A percentile compares a stretch with the other conserved stretches of the same genome.
These are phyloP conservation scores for Scaptomyza flava DNA, from an alignment of 2,888 invertebrate genomes.

Conservation along the genomic window DNA sequence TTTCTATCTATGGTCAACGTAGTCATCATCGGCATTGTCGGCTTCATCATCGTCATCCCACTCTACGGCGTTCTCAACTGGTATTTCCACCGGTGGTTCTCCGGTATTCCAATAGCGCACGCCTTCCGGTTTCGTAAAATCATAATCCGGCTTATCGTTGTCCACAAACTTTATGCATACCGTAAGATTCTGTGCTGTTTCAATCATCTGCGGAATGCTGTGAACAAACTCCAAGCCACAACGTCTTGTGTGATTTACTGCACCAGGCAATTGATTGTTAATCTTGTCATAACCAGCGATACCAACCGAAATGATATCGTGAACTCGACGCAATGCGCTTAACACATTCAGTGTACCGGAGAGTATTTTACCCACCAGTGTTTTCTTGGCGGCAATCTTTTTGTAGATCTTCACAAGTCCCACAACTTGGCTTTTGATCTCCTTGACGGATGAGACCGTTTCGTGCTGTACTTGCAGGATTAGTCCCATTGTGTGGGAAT, in stretches of 20 bases:
- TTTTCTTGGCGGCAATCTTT: slow-evolving; percentile 70
- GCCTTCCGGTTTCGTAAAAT: slow-evolving; percentile 68
- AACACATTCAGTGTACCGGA: slow-evolving; percentile 66
- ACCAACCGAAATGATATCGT: slow-evolving; percentile 65
- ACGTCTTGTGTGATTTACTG: slow-evolving; percentile 42
- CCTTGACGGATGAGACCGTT: slow-evolving; percentile 66
- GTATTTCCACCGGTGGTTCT: slow-evolving; percentile 44
- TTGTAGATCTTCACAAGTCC: slow-evolving; percentile 74
- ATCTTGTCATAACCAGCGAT: slow-evolving; percentile 60
- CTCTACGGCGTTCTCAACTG: slow-evolving; percentile 47
- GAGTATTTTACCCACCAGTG: slow-evolving; percentile 75
- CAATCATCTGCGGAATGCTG: slow-evolving; percentile 70
- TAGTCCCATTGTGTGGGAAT: slow-evolving; percentile 62
- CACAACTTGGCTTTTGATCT: slow-evolving; percentile 60
- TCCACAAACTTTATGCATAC: slow-evolving; percentile 67
- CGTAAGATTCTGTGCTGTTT: slow-evolving; percentile 70
- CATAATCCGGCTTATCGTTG: slow-evolving; percentile 57
- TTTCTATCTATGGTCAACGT: slow-evolving; percentile 64
- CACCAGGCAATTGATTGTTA: slow-evolving; percentile 65
- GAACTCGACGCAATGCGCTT: slow-evolving; percentile 63
- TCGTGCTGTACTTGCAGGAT: slow-evolving; percentile 67
- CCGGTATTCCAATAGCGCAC: slow-evolving; percentile 72
- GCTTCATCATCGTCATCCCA: slow-evolving; percentile 16
- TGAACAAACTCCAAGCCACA: slow-evolving; percentile 61
- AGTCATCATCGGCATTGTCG: slow-evolving; percentile 44